Percentiles rank a stretch among this genome's conserved stretches.
Conservation (phyloP, 2,888 invertebrate genomes). For the Pollenia amentaria region DNA sequence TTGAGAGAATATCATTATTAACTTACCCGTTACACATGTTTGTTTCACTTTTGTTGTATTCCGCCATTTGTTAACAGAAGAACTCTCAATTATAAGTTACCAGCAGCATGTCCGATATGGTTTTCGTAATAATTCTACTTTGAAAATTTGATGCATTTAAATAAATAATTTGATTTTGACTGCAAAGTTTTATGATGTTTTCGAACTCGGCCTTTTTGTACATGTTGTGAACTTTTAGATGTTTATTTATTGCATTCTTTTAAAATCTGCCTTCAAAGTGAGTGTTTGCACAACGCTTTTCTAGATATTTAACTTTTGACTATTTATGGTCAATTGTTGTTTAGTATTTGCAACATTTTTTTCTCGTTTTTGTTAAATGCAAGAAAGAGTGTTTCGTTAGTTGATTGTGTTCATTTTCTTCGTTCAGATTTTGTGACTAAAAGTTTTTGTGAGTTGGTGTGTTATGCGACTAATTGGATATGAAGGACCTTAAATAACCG, state of each 20-base stretch:
- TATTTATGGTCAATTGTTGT: constrained; percentile 76
- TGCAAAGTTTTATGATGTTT: too few relatives aligned
- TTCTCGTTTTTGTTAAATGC: constrained; percentile 15
- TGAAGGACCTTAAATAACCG: constrained; percentile 77
- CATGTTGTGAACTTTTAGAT: too few relatives aligned
- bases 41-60: too few relatives aligned
- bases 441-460: constrained; percentile 75
- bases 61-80: too few relatives aligned
- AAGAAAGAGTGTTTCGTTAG: constrained; percentile 45
- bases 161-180: too few relatives aligned
- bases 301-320: constrained; percentile 75
- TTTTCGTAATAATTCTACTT: too few relatives aligned
- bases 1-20: too few relatives aligned
- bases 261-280: constrained; percentile 40
- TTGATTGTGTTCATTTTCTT: constrained; percentile 14
- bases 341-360: constrained; percentile 57
- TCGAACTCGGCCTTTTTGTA: too few relatives aligned
- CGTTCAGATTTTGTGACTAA: constrained; percentile 30
- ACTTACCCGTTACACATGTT: too few relatives aligned
- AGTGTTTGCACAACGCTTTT: constrained; percentile 63
- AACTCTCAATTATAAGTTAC: too few relatives aligned
- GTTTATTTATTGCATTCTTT: not conserved
- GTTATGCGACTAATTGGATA: constrained; percentile 78
- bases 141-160: too few relatives aligned
- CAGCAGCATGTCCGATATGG: too few relatives aligned